Conservation (phyloP, 2,113 vertebrate genomes). For the Abramis brama region DNA sequence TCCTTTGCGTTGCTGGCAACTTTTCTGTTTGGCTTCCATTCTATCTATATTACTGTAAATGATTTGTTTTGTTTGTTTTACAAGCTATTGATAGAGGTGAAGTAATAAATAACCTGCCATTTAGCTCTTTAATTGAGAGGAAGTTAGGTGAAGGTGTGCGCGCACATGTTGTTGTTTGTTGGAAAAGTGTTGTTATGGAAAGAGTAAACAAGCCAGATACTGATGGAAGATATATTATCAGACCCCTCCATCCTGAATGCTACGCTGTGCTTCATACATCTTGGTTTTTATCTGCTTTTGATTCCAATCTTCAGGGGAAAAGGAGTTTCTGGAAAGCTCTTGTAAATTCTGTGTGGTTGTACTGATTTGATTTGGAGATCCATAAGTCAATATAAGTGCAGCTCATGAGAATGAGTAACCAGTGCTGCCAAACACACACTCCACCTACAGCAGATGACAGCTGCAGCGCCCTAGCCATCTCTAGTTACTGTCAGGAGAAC, state of each 20-base stretch:
- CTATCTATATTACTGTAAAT: not conserved
- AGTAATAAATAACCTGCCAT: not conserved
- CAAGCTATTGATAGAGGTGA: not conserved
- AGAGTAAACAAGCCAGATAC: not conserved
- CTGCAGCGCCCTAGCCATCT: not conserved
- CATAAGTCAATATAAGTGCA: constrained; percentile 4
- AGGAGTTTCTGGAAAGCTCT: constrained; percentile 58
- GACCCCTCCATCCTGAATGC: not conserved
- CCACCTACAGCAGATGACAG: constrained; percentile 2
- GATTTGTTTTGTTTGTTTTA: not conserved
- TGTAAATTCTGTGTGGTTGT: not conserved
- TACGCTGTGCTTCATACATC: not conserved
- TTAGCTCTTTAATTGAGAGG: not conserved
- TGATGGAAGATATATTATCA: not conserved
- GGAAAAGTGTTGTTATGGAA: not conserved
- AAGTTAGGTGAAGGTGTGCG: not conserved
- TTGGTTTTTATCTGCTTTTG: constrained; percentile 17
- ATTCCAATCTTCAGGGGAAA: constrained; percentile 13
- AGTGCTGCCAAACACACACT: constrained; percentile 11
- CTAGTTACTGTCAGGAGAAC: not conserved
- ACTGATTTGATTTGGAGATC: constrained; percentile 5
- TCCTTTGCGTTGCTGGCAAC: not conserved
- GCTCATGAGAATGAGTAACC: constrained; percentile 7
- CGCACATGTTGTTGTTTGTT: not conserved
- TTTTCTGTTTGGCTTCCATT: not conserved